Evolutionary conservation across 2,888 invertebrate genomes (phyloP), one percentile per base, ranked within the genome.

Genomic region (Cyclophora albipunctata): DNA sequence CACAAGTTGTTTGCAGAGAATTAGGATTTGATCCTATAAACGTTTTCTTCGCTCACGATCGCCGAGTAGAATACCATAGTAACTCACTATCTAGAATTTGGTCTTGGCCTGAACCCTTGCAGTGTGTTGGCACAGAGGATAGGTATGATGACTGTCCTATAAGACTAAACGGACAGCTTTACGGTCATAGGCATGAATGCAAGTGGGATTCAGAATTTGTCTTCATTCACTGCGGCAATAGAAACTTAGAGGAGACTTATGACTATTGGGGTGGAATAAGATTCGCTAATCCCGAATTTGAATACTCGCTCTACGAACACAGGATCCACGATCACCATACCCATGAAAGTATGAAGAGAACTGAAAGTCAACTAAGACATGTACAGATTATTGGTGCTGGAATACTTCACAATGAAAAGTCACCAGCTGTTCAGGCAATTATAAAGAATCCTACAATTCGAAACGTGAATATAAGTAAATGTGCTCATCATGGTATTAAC

Each of bases 201-300:
- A 92, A 92, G 64, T 97, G 97, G 95, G 94, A 97, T 76, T 94
- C 94, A 2, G 91, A 94, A 45, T 99, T 96, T 71, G 96, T 99
- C 0, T 99, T 98, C 71, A 92, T 99, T 7, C 94, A 96, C 63
- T 99, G 99, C 72, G 97, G 96, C 0, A 84, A 89, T 50, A 88
- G 92, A 66, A 94, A 93, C 71, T 79, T 94, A 3, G 87, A 91
- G 3, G 86, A 91, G 6, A 84, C 88, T 20, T 88, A 91, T 51
- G 92, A 94, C 46, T 96, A 97, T 71, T 99, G 99, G 99, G 99
- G 99, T 43, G 99, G 99, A 40, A 93, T 99, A 56, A 90, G 98
- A 54, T 98, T 98, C 74, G 94, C 97, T 0, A 93, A 95, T 72
- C 92, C 95, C 3, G 94, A 96, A 74, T 97, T 97, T 74, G 98